A percentile compares a stretch with the other conserved stretches of the same genome.
Evolutionary conservation across 2,797 vertebrate species (phyloP).

Genomic region (Gadopsis bispinosus): DNA sequence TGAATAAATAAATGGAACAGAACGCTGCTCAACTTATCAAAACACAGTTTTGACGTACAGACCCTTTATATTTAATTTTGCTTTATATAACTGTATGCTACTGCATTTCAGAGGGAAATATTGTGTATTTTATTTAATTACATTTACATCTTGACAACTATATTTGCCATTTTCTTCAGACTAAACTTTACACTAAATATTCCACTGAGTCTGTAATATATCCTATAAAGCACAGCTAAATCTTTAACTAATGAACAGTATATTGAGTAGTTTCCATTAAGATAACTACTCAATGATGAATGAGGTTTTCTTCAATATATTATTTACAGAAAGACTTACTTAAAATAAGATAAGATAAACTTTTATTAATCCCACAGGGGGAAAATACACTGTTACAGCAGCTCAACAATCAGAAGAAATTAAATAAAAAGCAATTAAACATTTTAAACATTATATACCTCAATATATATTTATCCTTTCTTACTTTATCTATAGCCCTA

Average conservation of each 20-base stretch:
- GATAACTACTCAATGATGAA: neutral
- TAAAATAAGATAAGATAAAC: too few relatives aligned
- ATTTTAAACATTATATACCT: too few relatives aligned
- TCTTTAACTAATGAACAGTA: neutral
- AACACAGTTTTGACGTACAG: neutral
- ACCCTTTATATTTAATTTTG: neutral
- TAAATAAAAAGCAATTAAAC: too few relatives aligned
- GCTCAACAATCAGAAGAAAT: too few relatives aligned
- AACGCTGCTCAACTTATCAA: neutral
- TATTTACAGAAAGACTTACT: neutral
- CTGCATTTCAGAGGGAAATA: neutral
- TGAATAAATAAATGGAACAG: neutral
- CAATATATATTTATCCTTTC: neutral
- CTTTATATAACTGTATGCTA: neutral
- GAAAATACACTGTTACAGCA: too few relatives aligned
- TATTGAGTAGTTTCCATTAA: neutral
- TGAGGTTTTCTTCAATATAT: neutral
- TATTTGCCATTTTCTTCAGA: neutral
- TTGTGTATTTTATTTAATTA: neutral
- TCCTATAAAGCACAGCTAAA: neutral
- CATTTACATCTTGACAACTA: neutral
- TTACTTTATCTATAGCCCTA: neutral
- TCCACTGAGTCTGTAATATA: neutral
- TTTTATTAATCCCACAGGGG: too few relatives aligned
- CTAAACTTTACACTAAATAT: constrained; percentile 1